Percentiles rank a stretch among this genome's conserved stretches.
Evolutionary conservation across 2,888 invertebrate species (phyloP).

Genomic region (Oscheius onirici): DNA sequence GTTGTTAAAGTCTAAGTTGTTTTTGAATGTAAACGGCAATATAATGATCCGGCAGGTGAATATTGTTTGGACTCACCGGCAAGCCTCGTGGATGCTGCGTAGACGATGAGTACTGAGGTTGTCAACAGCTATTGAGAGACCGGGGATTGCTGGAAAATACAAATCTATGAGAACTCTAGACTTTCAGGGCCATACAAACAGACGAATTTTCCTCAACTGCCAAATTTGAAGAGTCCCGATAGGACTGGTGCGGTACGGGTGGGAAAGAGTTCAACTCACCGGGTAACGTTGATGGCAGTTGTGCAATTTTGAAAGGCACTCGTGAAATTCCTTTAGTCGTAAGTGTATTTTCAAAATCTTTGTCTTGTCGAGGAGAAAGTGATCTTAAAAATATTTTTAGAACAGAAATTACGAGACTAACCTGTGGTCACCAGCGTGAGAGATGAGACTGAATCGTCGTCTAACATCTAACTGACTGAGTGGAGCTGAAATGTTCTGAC

Average conservation of each 20-base stretch:
- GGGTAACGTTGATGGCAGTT: conserved; percentile 13
- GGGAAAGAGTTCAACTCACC: not conserved
- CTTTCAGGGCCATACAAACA: too few relatives aligned
- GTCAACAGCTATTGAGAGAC: conserved; percentile 27
- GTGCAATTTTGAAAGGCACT: conserved; percentile 15
- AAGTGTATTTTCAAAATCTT: not conserved
- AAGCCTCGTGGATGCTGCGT: conserved; percentile 25
- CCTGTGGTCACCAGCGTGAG: not conserved
- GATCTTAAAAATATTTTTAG: not conserved
- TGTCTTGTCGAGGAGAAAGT: not conserved
- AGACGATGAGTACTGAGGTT: conserved; percentile 20
- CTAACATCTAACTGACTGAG: not conserved
- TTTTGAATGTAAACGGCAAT: not conserved
- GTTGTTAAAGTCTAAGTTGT: not conserved
- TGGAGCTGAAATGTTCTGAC: not conserved
- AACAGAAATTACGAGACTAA: not conserved
- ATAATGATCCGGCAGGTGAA: not conserved
- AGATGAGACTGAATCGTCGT: conserved; percentile 5
- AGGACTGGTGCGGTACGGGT: not conserved
- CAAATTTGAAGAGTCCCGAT: not conserved
- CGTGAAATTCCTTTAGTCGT: not conserved
- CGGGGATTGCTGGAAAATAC: conserved; percentile 24
- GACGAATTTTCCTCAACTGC: not conserved
- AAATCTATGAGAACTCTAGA: too few relatives aligned
- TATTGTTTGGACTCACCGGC: conserved; percentile 9